Evolutionary conservation across 2,888 invertebrate species (phyloP).

Genomic region (Tiliacea aurago): DNA sequence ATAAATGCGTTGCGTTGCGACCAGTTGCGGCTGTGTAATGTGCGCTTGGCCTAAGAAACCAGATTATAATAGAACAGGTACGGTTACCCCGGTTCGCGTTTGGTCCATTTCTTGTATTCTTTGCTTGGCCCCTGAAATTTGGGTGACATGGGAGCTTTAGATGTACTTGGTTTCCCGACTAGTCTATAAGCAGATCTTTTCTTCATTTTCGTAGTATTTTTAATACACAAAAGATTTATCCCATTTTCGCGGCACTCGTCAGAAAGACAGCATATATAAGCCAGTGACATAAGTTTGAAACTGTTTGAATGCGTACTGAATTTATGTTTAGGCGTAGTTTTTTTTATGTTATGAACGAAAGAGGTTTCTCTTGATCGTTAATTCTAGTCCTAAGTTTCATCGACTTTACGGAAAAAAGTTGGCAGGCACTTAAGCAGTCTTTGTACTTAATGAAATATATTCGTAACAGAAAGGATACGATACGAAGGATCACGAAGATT

Average conservation of each 20-base stretch:
- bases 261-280: constrained; percentile 15
- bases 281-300: constrained; percentile 17
- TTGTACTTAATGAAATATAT: too few relatives aligned
- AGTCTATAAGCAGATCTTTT: constrained; percentile 6
- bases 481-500: too few relatives aligned
- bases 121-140: constrained; percentile 56
- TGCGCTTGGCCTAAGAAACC: not conserved
- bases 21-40: not conserved
- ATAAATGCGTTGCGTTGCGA: not conserved
- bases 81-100: constrained; percentile 65
- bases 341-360: not conserved
- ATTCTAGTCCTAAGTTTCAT: not conserved
- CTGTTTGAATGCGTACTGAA: not conserved
- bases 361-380: constrained; percentile 2
- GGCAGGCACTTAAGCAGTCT: too few relatives aligned
- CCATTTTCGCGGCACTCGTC: constrained; percentile 55
- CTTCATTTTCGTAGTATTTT: constrained; percentile 35
- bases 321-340: not conserved
- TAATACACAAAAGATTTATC: constrained; percentile 51
- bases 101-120: constrained; percentile 77
- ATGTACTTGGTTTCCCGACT: constrained; percentile 7
- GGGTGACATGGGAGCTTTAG: constrained; percentile 52
- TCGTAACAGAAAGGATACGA: too few relatives aligned
- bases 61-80: not conserved
- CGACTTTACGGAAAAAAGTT: too few relatives aligned